A percentile compares a stretch with the other conserved stretches of the same genome.
Evolutionary conservation across 2,113 vertebrate genomes (phyloP).

Genomic region (Pygoscelis adeliae): DNA sequence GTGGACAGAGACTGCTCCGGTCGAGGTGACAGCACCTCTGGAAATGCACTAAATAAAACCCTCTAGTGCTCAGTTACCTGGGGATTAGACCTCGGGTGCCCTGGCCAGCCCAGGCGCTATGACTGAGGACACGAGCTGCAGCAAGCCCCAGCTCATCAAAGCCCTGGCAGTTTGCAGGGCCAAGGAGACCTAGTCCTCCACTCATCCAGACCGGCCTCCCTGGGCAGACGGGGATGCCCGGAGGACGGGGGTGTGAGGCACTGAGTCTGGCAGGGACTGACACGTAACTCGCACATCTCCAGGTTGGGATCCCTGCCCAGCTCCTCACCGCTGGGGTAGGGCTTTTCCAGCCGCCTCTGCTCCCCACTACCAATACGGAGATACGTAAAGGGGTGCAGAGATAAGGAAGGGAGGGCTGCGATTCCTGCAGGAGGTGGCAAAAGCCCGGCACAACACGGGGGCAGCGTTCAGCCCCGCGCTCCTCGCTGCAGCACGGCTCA

Average conservation of each 20-base stretch:
- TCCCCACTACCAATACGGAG: too few species aligned
- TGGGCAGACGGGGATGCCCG: not conserved
- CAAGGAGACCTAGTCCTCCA: not conserved
- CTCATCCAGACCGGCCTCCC: not conserved
- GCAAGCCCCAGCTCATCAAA: not conserved
- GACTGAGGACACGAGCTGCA: not conserved
- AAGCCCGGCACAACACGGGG: not conserved
- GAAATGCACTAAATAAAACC: not conserved
- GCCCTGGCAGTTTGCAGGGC: not conserved
- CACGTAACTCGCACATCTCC: accelerated
- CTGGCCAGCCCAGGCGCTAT: not conserved
- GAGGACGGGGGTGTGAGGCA: accelerated
- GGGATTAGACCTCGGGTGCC: too few species aligned
- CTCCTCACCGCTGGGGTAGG: not conserved
- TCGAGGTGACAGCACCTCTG: not conserved
- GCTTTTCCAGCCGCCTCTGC: not conserved
- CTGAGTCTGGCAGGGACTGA: accelerated
- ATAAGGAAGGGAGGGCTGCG: too few species aligned
- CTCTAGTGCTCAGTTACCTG: not conserved
- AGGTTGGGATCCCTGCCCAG: not conserved
- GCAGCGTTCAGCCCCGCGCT: not conserved
- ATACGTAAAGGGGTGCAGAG: not conserved
- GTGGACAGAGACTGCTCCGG: not conserved
- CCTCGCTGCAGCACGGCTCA: not conserved
- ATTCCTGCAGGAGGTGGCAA: not conserved